Percentiles rank a stretch among this genome's conserved stretches.
Conservation (phyloP, 92 coral and sea anemone species). For the Paragorgia papillata region DNA sequence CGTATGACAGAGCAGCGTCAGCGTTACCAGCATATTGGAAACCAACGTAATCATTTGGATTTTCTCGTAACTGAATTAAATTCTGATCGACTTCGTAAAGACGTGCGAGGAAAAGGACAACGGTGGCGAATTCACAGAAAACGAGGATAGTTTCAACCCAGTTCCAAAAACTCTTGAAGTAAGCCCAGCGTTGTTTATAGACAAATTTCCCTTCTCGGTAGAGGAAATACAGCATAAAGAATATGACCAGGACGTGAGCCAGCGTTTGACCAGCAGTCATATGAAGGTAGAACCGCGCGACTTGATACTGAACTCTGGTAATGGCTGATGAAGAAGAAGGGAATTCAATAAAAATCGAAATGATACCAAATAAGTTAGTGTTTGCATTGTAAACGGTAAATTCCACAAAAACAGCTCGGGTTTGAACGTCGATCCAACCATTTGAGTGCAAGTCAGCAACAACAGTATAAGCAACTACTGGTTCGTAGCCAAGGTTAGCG, state of each 20-base stretch:
- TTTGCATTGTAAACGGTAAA: conserved; percentile 89
- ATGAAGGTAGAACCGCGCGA: conserved; percentile 4
- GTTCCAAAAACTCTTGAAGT: conserved; percentile 89
- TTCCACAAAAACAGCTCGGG: conserved; percentile 74
- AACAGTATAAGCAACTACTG: conserved; percentile 71
- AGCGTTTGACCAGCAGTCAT: conserved; percentile 53
- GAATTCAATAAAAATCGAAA: conserved; percentile 72
- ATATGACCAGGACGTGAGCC: conserved; percentile 68
- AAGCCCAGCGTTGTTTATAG: conserved; percentile 62
- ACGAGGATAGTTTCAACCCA: conserved; percentile 85
- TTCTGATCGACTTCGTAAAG: conserved; percentile 77
- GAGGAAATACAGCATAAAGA: conserved; percentile 70
- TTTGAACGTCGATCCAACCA: conserved; percentile 75
- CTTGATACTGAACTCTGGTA: conserved; percentile 38
- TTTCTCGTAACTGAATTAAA: conserved; percentile 70
- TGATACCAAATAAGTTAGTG: conserved; percentile 71
- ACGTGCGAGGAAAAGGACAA: conserved; percentile 78
- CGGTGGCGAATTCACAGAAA: conserved; percentile 61
- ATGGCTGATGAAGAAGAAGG: conserved; percentile 66
- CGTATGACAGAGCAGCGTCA: conserved; percentile 23
- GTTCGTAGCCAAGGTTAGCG: conserved; percentile 78
- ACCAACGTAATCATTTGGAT: conserved; percentile 82
- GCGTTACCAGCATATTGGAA: conserved; percentile 76
- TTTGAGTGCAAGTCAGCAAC: conserved; percentile 62
- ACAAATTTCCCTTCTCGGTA: conserved; percentile 68